Evolutionary conservation across 2,888 invertebrate genomes (phyloP).

Genomic region (Meiosimyza platycephala): DNA sequence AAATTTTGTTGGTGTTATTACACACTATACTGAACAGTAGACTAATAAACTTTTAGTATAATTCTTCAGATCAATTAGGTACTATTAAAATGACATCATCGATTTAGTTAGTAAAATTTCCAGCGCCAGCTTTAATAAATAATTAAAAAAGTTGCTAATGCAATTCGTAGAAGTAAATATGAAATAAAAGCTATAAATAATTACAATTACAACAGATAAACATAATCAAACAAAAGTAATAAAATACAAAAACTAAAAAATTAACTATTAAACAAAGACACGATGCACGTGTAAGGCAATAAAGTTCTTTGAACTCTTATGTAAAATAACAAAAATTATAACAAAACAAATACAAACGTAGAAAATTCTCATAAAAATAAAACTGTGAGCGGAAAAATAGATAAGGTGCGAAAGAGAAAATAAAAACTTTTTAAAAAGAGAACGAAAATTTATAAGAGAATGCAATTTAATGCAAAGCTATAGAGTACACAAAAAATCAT

Average conservation of each 20-base stretch:
- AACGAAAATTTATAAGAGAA: not conserved
- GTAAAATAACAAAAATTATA: constrained; percentile 44
- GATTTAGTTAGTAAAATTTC: too few relatives aligned
- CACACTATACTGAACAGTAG: too few relatives aligned
- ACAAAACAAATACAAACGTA: constrained; percentile 29
- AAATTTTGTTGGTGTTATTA: too few relatives aligned
- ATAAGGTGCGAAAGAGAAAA: not conserved
- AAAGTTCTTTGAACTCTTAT: constrained; percentile 52
- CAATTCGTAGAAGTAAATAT: not conserved
- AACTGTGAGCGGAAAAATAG: not conserved
- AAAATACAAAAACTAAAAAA: not conserved
- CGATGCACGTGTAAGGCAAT: constrained; percentile 47
- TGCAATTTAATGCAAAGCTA: not conserved
- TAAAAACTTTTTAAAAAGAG: too few relatives aligned
- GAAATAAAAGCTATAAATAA: not conserved
- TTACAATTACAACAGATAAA: not conserved
- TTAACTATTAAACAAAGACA: not conserved
- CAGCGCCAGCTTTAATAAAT: too few relatives aligned
- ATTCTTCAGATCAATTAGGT: too few relatives aligned
- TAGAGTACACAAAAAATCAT: not conserved
- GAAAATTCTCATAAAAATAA: not conserved
- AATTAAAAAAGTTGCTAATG: not conserved
- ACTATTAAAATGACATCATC: too few relatives aligned
- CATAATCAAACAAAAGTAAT: not conserved
- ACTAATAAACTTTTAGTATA: too few relatives aligned